Base-by-base conservation (phyloP, 2,888 invertebrate genomes). In the Globia sparganii region DNA sequence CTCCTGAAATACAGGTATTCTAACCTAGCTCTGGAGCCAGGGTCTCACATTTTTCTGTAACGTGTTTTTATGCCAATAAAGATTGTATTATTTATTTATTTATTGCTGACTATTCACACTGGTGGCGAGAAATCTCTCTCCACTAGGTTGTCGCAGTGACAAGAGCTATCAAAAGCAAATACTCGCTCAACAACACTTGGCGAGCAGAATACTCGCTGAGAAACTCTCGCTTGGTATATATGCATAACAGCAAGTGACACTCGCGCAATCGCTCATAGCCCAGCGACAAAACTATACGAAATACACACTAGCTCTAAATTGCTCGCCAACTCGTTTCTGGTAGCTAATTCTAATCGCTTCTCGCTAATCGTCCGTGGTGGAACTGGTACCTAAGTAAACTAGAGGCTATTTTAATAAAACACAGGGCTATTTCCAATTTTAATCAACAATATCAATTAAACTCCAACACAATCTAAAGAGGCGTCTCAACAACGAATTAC, bases 401-500 rank as follows among this genome's bases (percentile, higher is more conserved):
- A n/a, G 11, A 4, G 18, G 34, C 43, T 4, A 72, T 66, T 53
- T 59, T 15, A 78, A 65, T 65, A 72, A 78, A 43, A 46, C 25
- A 37, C 34, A 25, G 15, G 18, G n/a, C 31, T 4, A 56, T 21
- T 25, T n/a, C 65, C 46, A 68, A 67, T 71, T 82, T 81, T 81
- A 80, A 81, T 81, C 58, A 76, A 80, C 76, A 76, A 67, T 28
- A 71, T 58, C 76, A 81, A 76, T 81, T 76, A 71, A 62, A 81
- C 9, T 61, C 13, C 2, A 34, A 53, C 62, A 77, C 40, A 65
- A 69, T 68, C 43, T 53, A 18, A 77, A 59, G 67, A 31, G 62
- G 46, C 74, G 70, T 59, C 25, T 59, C 58, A 37, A 72, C 84
- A 83, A 71, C 75, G 72, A 83, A 83, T 83, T 83, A 83, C 75